Base-by-base conservation (phyloP, 2,888 invertebrate species). In the Drosophila paracracens region DNA sequence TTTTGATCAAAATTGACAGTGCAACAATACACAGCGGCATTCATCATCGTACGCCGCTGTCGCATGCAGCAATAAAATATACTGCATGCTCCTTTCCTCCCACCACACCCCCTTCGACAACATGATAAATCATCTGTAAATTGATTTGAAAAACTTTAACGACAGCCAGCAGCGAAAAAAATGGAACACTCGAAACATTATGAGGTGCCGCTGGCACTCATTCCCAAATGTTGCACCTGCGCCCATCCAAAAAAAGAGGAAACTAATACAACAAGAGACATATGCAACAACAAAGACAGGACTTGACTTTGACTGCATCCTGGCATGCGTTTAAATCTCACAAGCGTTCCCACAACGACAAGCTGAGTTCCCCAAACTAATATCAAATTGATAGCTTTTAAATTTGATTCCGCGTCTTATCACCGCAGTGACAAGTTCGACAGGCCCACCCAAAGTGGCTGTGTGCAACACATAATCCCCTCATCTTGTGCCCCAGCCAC, bases 311-410 rank as follows among this genome's bases (percentile, higher is more conserved):
- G 50, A 38, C 66, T 80, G 79, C 81, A 72, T 74, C 63, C 65
- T 73, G 83, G 73, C 82, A 83, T 75, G 77, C 84, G 74, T 66
- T 73, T 65, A 74, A 76, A 77, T 67, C 67, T 69, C 53, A 58
- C 50, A 76, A 70, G 67, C 70, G 64, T 60, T 78, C 65, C 74
- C 83, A 68, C 60, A 73, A 62, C 74, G 70, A 60, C 71, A 66
- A 78, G 62, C 62, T 50, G 70, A 43, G 72, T 76, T 86, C 84
- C 84, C 87, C 57, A 50, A 82, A 78, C 79, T 88, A 87, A 88
- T 89, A 89, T 90, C 87, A 83, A 85, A 91, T 91, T 91, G 91
- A 91, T 91, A 89, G 91, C 91, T 91, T 91, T 91, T 89, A 91
- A 91, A 91, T 91, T 91, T 91, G 91, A 91, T 91, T 91, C 83